Evolutionary conservation across 2,113 vertebrate genomes (phyloP), one percentile per base, ranked within the genome.

Genomic region (Chaetodon trifascialis): DNA sequence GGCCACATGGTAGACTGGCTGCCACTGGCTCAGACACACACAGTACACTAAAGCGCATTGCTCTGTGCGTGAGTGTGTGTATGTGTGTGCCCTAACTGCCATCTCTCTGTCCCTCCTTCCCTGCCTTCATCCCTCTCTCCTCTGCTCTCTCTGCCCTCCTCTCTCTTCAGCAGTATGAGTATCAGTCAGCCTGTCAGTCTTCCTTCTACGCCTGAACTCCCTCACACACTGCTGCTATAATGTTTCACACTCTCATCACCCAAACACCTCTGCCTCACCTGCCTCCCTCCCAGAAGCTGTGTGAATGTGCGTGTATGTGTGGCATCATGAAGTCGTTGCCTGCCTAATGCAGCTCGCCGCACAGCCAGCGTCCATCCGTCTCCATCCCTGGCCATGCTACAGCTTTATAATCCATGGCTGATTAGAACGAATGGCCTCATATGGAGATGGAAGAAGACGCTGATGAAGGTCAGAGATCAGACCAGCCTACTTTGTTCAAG

Each of bases 401-500:
- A 70, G 80, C 84, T 80, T 88, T 81, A 90, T 88, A 92, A 90
- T 89, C 80, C 71, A 52, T 4, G 60, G 63, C 86, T 87, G 79
- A 92, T 89, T 84, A 88, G 89, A 86, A 92, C 71, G 79, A 86
- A 92, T 76, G 72, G 82, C 83, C 78, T 83, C 52, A 71, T 86
- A 86, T 82, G 62, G 77, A 89, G 76, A 89, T 90, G 84, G 83
- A 83, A 73, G 89, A 79, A 74, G 72, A 79, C 47, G 49, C 54
- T 46, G 85, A 91, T 88, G 81, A 91, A 91, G 91, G 93, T 91
- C 91, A 90, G 77, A 76, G 90, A 91, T 86, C 82, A 74, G 81
- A 65, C 17, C 42, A 0, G 83, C 79, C 82, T 82, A 84, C 86
- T 92, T 88, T 87, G 88, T 86, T 86, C 59, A 58, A 84, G 83